Percentiles rank a stretch among this genome's conserved stretches.
Conservation (phyloP, 2,888 invertebrate species). For the Mythimna pallens region DNA sequence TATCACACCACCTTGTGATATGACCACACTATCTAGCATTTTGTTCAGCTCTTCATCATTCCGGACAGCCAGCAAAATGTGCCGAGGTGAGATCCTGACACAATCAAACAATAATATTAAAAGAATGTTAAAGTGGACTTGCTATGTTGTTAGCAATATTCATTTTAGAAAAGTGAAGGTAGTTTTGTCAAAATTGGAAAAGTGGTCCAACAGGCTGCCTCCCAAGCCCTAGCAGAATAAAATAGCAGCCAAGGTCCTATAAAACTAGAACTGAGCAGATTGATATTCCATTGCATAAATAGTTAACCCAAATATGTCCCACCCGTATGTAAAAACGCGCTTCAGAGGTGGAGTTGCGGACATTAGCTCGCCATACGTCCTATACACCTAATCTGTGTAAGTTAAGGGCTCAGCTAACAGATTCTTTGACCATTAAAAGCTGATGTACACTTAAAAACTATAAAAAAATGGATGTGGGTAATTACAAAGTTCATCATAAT, state of each 20-base stretch:
- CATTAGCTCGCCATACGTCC: too few relatives aligned
- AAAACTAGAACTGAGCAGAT: too few relatives aligned
- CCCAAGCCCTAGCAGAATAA: too few relatives aligned
- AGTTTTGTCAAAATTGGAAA: neutral
- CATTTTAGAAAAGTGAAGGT: neutral
- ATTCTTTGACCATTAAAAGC: neutral
- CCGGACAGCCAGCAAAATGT: constrained; percentile 94
- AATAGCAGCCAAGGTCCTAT: too few relatives aligned
- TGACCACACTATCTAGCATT: constrained; percentile 94
- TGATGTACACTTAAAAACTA: too few relatives aligned
- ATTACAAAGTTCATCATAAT: neutral
- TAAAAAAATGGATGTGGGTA: constrained; percentile 15
- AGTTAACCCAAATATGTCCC: too few relatives aligned
- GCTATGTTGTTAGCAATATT: neutral
- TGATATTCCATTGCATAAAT: too few relatives aligned
- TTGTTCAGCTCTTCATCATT: constrained; percentile 96
- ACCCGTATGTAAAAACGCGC: too few relatives aligned
- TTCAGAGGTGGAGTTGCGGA: too few relatives aligned
- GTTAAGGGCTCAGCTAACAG: too few relatives aligned
- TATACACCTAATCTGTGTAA: neutral
- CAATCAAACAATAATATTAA: constrained; percentile 5
- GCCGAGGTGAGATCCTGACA: constrained; percentile 93
- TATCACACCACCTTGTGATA: constrained; percentile 96
- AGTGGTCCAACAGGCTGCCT: neutral
- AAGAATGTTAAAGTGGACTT: neutral